Conservation (phyloP, 2,888 invertebrate genomes). For the Dilophus febrilis region DNA sequence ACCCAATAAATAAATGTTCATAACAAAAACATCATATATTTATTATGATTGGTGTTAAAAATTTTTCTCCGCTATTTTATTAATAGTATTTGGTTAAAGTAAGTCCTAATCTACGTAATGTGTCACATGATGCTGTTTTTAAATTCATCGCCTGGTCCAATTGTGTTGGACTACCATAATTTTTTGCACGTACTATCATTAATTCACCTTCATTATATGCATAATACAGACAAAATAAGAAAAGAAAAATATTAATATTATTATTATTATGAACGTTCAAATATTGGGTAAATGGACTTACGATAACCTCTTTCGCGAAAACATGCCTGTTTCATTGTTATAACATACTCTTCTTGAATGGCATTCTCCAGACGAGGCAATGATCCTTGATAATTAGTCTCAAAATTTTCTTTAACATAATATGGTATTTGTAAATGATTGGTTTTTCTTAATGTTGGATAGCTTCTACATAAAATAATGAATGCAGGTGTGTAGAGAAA, state of each 20-base stretch:
- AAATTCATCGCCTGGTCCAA: slow-evolving; percentile 67
- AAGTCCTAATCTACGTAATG: slow-evolving; percentile 37
- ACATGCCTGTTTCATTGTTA: slow-evolving; percentile 71
- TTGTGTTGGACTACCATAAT: slow-evolving; percentile 73
- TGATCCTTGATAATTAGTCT: slow-evolving; percentile 67
- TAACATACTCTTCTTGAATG: slow-evolving; percentile 87
- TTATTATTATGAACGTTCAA: no score
- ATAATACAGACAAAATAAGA: no score
- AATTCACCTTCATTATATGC: slow-evolving; percentile 55
- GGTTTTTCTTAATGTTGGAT: slow-evolving; percentile 49
- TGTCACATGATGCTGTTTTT: slow-evolving; percentile 65
- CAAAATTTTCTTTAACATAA: slow-evolving; percentile 85
- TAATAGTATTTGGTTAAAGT: slow-evolving; percentile 2
- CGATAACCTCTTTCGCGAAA: slow-evolving; percentile 81
- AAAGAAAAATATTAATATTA: no score
- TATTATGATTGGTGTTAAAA: no score
- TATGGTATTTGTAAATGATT: slow-evolving; percentile 72
- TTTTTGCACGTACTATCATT: slow-evolving; percentile 85
- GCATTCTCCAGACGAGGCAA: slow-evolving; percentile 73
- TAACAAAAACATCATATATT: no score
- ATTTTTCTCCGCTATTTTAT: no score
- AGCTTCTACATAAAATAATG: slow-evolving; percentile 24
- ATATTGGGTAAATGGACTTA: slow-evolving; percentile 13
- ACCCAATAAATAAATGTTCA: no score
- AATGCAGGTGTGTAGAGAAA: neutral